Base-by-base conservation (phyloP, 2,113 vertebrate genomes). In the Lepus americanus region DNA sequence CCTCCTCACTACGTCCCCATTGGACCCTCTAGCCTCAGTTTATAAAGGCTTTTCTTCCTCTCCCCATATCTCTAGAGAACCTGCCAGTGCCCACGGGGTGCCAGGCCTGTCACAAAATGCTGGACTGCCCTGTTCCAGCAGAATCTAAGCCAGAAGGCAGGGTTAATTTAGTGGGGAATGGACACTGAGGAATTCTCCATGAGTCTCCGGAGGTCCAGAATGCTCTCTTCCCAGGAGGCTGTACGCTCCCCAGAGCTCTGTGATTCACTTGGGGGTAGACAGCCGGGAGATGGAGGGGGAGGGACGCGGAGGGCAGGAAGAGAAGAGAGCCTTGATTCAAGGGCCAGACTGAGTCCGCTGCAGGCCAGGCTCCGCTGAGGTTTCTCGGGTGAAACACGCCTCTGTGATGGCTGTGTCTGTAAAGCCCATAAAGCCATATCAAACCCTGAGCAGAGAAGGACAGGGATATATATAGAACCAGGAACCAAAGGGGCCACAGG, bases 381-480 rank as follows among this genome's bases (percentile, higher is more conserved):
- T 98, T 98, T 98, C 98, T 98, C 97, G 10, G 98, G 98, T 98
- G 97, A 98, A 98, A 98, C 97, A 96, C 97, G 96, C 97, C 98
- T 98, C 98, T 98, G 98, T 98, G 98, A 98, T 96, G 98, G 97
- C 98, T 98, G 97, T 97, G 98, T 98, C 98, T 98, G 98, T 98
- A 98, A 98, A 98, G 98, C 98, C 98, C 98, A 98, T 98, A 98
- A 98, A 98, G 98, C 97, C 98, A 95, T 98, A 98, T 98, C 98
- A 98, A 98, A 98, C 98, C 98, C 97, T 97, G 96, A 95, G 97
- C 98, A 97, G 98, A 98, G 93, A 93, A 98, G 98, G 98, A 98
- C 98, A 97, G 97, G 98, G 97, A 98, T 98, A 98, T 96, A 98
- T 98, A 98, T 98, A 98, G 97, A 98, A 98, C 97, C 98, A 98